Conservation (phyloP, 2,113 vertebrate species). For the Cranoglanis bouderius region DNA sequence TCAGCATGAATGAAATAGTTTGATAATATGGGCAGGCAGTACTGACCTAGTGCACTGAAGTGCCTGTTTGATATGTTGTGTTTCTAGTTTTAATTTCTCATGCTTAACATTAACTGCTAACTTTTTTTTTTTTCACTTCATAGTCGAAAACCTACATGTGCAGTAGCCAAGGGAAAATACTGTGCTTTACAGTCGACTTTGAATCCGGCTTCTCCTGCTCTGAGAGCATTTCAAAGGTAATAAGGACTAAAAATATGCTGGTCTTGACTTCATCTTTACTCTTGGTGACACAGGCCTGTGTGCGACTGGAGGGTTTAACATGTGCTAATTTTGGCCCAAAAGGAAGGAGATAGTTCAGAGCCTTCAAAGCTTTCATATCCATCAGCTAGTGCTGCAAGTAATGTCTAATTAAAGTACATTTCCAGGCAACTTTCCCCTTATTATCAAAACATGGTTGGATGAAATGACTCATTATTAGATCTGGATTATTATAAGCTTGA, state of each 20-base stretch:
- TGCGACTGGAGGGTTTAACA: background rate
- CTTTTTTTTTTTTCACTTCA: conserved; percentile 50
- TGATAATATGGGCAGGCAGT: conserved; percentile 24
- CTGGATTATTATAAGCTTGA: conserved; percentile 44
- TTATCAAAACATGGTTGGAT: conserved; percentile 37
- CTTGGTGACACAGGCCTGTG: background rate
- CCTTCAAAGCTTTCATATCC: conserved; percentile 1
- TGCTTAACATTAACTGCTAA: conserved; percentile 31
- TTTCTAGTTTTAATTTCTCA: conserved; percentile 13
- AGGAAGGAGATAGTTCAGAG: conserved; percentile 8
- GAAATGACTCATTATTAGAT: conserved; percentile 39
- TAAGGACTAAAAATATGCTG: conserved; percentile 36
- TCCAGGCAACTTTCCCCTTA: conserved; percentile 5
- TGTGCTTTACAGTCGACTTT: conserved; percentile 88
- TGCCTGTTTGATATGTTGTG: background rate
- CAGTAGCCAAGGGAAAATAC: conserved; percentile 82
- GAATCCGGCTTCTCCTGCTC: conserved; percentile 87
- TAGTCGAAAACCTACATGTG: conserved; percentile 89
- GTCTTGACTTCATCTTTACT: conserved; percentile 1
- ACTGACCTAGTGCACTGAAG: conserved; percentile 20
- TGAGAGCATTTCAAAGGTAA: conserved; percentile 84
- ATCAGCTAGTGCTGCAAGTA: conserved; percentile 14
- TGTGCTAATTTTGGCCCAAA: conserved; percentile 23
- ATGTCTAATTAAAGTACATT: conserved; percentile 36
- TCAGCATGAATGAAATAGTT: conserved; percentile 38